Base-by-base conservation (phyloP, 2,888 invertebrate species). In the Dynastes tityus region DNA sequence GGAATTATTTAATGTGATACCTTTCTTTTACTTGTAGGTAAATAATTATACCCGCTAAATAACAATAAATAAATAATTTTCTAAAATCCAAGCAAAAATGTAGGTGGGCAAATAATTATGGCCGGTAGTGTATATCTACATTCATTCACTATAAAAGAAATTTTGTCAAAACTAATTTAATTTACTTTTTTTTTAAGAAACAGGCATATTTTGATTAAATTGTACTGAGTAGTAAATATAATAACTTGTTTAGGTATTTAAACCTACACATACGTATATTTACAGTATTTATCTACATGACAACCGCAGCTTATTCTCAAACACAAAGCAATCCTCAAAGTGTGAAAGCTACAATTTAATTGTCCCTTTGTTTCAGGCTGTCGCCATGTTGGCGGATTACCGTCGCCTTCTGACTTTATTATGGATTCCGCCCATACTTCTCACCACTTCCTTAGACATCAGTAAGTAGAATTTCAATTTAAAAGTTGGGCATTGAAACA, bases 371-470 rank as follows among this genome's bases (percentile, higher is more conserved):
- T 81, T 86, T 82, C 82, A 86, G 86, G 83, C 81, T 80, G 79
- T 82, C 83, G 84, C 83, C 84, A 87, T 86, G 85, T 82, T 86
- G 83, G 82, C 84, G 81, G 86, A 87, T 81, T 85, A 85, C 80
- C 86, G 86, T 86, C 86, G 85, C 77, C 82, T 86, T 40, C 79
- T 87, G 65, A 81, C 87, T 77, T 80, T 87, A 76, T 81, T 87
- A 73, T 86, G 85, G 85, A 84, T 87, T 80, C 85, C 86, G 67
- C 86, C 87, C 51, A 83, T 86, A 55, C 81, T 87, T 74, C 82
- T 87, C 49, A 84, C 85, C 37, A 86, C 86, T 53, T 86, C 87
- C 27, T 83, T 85, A 82, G 87, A 87, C 83, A 86, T 86, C 81
- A 84, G 87, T 87, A 84, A 87, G 87, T 87, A 13, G n/a, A 22